These are phyloP conservation scores for Dendrocopos noguchii DNA, from an alignment of 2,113 vertebrate species.

Conservation along the genomic window DNA sequence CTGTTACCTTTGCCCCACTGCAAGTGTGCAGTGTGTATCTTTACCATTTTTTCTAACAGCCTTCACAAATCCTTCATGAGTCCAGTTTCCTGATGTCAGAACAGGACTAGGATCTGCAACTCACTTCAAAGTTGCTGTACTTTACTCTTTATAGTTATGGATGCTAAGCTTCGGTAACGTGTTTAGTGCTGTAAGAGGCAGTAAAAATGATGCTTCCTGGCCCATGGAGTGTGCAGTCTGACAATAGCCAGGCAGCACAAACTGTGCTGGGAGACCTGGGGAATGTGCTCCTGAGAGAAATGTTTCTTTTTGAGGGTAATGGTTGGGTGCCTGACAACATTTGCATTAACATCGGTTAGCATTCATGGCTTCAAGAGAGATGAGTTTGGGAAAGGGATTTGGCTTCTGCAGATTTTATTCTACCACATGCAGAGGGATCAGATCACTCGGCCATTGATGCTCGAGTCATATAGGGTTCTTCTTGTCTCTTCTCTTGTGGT, in stretches of 20 bases:
- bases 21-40: neutral
- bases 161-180: slow-evolving; percentile 58
- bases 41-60: neutral
- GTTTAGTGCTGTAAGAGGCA: slow-evolving; percentile 31
- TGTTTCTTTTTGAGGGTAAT: neutral
- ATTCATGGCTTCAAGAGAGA: neutral
- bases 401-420: slow-evolving; percentile 25
- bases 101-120: neutral
- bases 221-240: neutral
- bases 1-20: neutral
- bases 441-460: neutral
- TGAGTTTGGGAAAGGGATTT: slow-evolving; percentile 38
- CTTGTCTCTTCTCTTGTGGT: neutral
- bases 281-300: neutral
- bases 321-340: neutral
- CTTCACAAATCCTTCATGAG: slow-evolving; percentile 29
- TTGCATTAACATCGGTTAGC: neutral
- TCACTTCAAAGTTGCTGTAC: slow-evolving; percentile 30
- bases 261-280: neutral
- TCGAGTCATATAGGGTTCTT: neutral
- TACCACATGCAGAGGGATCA: slow-evolving; percentile 27
- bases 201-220: slow-evolving; percentile 29
- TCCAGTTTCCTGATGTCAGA: slow-evolving; percentile 25
- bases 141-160: slow-evolving; percentile 6
- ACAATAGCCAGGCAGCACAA: neutral